phyloP scores from a whole-genome alignment of 2,888 invertebrate species.

The Halictus quadricinctus region DNA sequence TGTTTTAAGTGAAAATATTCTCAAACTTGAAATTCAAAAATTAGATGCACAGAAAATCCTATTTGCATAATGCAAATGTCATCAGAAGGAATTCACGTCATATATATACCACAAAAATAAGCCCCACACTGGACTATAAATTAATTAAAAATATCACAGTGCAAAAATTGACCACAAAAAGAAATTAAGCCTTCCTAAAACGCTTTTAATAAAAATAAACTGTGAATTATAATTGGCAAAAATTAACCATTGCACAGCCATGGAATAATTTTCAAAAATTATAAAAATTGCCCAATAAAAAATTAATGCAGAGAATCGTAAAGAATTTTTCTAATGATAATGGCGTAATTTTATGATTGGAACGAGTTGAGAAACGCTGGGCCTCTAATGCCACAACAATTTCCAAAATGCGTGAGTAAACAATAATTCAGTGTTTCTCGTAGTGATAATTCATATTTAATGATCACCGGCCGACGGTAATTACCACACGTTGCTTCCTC shows the following conservation, averaged over 20 bases:
- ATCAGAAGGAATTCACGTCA: background rate
- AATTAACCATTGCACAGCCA: too few species aligned
- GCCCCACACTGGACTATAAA: too few species aligned
- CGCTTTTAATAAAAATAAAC: too few species aligned
- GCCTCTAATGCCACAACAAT: background rate
- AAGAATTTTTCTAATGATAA: background rate
- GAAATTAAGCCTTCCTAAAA: too few species aligned
- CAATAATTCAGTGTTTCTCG: background rate
- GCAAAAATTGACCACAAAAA: too few species aligned
- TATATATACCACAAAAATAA: background rate
- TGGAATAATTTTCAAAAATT: too few species aligned
- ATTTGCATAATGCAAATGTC: background rate
- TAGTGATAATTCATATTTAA: background rate
- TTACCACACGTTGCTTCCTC: background rate
- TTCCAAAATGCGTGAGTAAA: background rate
- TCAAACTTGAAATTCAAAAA: background rate
- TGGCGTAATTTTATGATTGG: too few species aligned
- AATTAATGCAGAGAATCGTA: too few species aligned
- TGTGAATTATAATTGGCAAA: too few species aligned
- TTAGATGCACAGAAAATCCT: background rate
- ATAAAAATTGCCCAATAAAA: background rate
- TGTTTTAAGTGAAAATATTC: too few species aligned
- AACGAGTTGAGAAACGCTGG: background rate
- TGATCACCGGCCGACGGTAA: background rate
- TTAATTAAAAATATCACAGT: background rate